phyloP scores from a whole-genome alignment of 2,888 invertebrate species.

The Lobophora halterata region DNA sequence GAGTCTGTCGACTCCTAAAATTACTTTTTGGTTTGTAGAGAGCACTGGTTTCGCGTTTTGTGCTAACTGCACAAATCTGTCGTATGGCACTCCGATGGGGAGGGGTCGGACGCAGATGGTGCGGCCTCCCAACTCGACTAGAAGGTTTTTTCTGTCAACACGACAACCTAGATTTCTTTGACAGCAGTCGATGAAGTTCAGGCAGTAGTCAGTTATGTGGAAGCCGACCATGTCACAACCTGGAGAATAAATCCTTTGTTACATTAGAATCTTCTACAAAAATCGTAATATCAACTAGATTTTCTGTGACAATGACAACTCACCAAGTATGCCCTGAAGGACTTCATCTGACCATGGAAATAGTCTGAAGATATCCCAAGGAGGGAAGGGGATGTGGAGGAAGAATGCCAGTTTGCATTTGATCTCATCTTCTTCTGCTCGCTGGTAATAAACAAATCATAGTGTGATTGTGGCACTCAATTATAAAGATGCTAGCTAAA shows the following conservation, averaged over 20 bases:
- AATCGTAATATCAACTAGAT: background rate
- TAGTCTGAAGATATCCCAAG: conserved; percentile 95
- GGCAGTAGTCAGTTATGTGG: conserved; percentile 94
- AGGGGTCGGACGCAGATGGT: conserved; percentile 91
- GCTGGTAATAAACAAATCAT: conserved; percentile 51
- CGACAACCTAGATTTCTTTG: conserved; percentile 92
- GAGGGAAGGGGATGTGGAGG: conserved; percentile 96
- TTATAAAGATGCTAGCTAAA: too few relatives aligned
- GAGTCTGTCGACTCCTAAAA: conserved; percentile 92
- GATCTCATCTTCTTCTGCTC: conserved; percentile 88
- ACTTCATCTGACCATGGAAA: conserved; percentile 97
- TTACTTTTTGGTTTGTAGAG: conserved; percentile 88
- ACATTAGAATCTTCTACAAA: background rate
- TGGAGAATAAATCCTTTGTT: conserved; percentile 36
- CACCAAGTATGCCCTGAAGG: conserved; percentile 93
- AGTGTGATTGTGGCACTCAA: background rate
- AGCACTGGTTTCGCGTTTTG: conserved; percentile 85
- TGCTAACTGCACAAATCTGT: conserved; percentile 90
- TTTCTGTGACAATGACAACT: conserved; percentile 28
- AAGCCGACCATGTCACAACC: conserved; percentile 96
- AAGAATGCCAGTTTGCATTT: conserved; percentile 94
- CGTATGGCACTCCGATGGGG: conserved; percentile 94
- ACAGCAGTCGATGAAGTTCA: conserved; percentile 95
- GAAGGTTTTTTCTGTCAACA: conserved; percentile 91
- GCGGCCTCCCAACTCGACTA: conserved; percentile 93